Evolutionary conservation across 2,888 invertebrate species (phyloP).

Genomic region (Zelleria hepariella): DNA sequence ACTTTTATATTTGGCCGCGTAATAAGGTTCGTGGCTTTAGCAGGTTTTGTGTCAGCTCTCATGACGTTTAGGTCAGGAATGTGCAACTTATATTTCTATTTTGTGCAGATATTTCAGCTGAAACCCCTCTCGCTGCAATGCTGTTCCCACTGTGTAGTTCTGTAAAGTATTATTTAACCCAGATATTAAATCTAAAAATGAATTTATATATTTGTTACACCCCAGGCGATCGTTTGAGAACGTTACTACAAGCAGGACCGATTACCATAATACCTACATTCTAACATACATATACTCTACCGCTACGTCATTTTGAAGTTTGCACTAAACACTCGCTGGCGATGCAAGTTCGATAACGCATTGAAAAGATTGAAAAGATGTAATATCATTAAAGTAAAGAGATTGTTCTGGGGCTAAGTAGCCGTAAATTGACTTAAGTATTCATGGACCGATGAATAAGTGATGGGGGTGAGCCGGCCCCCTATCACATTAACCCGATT

Average conservation of each 20-base stretch:
- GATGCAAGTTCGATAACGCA: not conserved
- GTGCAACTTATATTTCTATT: not conserved
- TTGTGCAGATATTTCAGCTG: not conserved
- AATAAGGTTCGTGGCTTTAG: not conserved
- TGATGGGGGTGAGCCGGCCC: constrained; percentile 41
- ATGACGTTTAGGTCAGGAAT: not conserved
- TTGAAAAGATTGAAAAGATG: constrained; percentile 10
- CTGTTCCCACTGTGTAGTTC: not conserved
- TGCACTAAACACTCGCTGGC: not conserved
- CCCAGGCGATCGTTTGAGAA: too few relatives aligned
- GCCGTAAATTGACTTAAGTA: constrained; percentile 55
- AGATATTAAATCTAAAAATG: not conserved
- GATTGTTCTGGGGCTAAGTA: constrained; percentile 37
- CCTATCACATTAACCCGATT: constrained; percentile 49
- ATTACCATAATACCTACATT: too few relatives aligned
- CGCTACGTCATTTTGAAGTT: too few relatives aligned
- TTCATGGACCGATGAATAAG: constrained; percentile 61
- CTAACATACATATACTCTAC: too few relatives aligned
- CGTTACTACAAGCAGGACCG: too few relatives aligned
- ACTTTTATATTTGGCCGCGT: not conserved
- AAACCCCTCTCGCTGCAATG: not conserved
- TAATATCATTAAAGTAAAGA: constrained; percentile 46
- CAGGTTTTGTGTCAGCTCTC: not conserved
- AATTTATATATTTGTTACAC: not conserved
- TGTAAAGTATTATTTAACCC: not conserved